Conservation (phyloP, 2,888 invertebrate genomes). For the Pinctada fucata region DNA sequence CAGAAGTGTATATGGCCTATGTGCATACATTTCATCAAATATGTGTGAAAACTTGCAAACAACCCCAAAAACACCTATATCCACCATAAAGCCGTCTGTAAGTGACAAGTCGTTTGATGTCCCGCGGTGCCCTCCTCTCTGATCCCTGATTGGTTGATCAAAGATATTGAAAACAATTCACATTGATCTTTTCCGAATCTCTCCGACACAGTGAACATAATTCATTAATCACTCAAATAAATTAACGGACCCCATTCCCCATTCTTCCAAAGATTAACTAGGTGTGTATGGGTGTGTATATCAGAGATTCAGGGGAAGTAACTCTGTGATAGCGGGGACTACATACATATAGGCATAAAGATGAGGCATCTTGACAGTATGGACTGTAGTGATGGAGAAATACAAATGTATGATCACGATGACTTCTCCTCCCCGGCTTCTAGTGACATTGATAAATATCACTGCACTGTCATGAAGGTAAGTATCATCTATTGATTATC, state of each 20-base stretch:
- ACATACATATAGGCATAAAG: too few relatives aligned
- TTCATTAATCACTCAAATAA: not conserved
- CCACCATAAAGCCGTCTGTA: not conserved
- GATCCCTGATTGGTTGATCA: conserved; percentile 10
- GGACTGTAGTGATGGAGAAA: not conserved
- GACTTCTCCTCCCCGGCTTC: conserved; percentile 24
- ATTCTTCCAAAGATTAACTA: too few relatives aligned
- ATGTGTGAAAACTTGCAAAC: not conserved
- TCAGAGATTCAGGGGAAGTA: too few relatives aligned
- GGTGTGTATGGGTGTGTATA: too few relatives aligned
- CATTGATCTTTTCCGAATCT: not conserved
- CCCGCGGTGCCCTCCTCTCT: not conserved
- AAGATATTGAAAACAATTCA: conserved; percentile 4
- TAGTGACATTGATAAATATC: conserved; percentile 24
- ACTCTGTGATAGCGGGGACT: too few relatives aligned
- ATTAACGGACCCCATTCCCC: too few relatives aligned
- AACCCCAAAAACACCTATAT: not conserved
- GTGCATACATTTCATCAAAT: not conserved
- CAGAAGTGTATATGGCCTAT: too few relatives aligned
- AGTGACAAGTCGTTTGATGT: not conserved
- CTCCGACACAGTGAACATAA: not conserved
- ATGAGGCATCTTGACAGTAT: conserved; percentile 2
- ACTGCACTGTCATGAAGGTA: conserved; percentile 38
- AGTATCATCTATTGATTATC: not conserved
- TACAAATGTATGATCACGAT: conserved; percentile 18